Percentiles rank a stretch among this genome's conserved stretches.
These are phyloP conservation scores for Aphelinus certus DNA, from an alignment of 1,140 invertebrate genomes.

Conservation along the genomic window DNA sequence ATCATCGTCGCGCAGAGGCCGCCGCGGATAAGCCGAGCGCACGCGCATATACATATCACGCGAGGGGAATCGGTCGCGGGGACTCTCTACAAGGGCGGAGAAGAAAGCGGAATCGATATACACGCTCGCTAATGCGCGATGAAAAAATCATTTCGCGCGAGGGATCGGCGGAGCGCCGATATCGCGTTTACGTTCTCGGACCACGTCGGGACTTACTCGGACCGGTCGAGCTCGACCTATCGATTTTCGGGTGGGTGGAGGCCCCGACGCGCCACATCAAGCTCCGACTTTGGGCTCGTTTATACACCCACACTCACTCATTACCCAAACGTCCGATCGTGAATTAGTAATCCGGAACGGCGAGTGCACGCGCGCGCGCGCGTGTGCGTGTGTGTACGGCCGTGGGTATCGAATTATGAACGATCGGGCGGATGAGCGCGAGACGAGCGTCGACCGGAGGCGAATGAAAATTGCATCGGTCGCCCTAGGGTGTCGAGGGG, in stretches of 20 bases:
- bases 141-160: constrained; percentile 20
- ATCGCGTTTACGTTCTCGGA: too few relatives aligned
- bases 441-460: neutral
- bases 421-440: neutral
- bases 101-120: neutral
- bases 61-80: too few relatives aligned
- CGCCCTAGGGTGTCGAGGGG: neutral
- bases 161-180: neutral
- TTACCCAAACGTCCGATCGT: too few relatives aligned
- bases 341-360: too few relatives aligned
- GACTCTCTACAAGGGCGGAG: too few relatives aligned
- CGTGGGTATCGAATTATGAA: constrained; percentile 22
- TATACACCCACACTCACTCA: too few relatives aligned
- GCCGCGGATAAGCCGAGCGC: neutral
- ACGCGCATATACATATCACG: neutral
- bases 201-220: too few relatives aligned
- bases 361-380: too few relatives aligned
- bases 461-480: neutral
- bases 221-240: too few relatives aligned
- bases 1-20: neutral
- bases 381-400: neutral
- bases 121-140: neutral
- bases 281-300: too few relatives aligned
- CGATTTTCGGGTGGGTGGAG: too few relatives aligned
- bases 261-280: too few relatives aligned